Conservation (phyloP, 2,797 vertebrate genomes). For the Mus spretus region DNA sequence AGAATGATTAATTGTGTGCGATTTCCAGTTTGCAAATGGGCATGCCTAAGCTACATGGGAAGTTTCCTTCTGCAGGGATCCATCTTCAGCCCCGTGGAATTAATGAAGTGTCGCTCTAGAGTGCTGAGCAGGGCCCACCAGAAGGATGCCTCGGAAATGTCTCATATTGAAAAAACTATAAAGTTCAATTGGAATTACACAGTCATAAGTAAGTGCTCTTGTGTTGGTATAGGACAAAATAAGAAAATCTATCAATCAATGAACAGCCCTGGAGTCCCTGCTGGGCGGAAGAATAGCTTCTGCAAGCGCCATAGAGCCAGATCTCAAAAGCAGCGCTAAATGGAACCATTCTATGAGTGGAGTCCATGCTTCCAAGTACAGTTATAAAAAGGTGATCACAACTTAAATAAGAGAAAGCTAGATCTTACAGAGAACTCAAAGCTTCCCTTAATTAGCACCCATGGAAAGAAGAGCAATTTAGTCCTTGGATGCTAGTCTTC, state of each 20-base stretch:
- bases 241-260: constrained; percentile 65
- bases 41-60: neutral
- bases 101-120: constrained; percentile 69
- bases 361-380: neutral
- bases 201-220: constrained; percentile 79
- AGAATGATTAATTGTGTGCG: neutral
- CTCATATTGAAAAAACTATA: constrained; percentile 59
- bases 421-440: constrained; percentile 3
- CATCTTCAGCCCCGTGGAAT: neutral
- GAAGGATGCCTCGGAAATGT: constrained; percentile 56
- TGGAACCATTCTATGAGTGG: constrained; percentile 3
- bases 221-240: constrained; percentile 28
- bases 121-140: neutral
- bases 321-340: neutral
- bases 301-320: neutral
- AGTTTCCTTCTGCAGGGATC: constrained; percentile 15
- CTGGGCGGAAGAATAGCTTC: neutral
- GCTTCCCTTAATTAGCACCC: constrained; percentile 15
- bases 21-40: constrained; percentile 11
- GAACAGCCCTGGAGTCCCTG: neutral
- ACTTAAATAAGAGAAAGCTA: constrained; percentile 56
- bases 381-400: constrained; percentile 23
- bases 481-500: neutral
- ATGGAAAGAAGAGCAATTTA: neutral
- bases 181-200: constrained; percentile 74